Base-by-base conservation (phyloP, 2,888 invertebrate species). In the Dysmachus trigonus region DNA sequence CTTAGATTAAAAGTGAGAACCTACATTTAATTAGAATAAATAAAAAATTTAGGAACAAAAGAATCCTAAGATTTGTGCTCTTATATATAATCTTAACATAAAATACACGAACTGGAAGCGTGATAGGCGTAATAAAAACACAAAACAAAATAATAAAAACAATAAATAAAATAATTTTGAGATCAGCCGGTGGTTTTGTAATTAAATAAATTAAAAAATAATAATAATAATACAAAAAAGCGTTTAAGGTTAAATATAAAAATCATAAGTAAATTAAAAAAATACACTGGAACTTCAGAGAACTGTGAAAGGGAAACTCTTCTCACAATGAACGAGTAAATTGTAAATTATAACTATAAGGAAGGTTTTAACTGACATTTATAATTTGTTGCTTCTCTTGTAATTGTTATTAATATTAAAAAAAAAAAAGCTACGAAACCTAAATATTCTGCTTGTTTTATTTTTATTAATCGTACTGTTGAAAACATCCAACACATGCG, bases 261-360 rank as follows among this genome's bases (percentile, higher is more conserved):
- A 33, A 82, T 73, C 18, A 62, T 62, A 62, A 62, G 62, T 10
- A 62, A 62, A 62, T 18, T 62, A 62, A 62, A 62, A 76, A 74
- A 74, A 77, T 81, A 87, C 77, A 30, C n/a, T 71, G 51, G 35
- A 82, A 62, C 31, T 82, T 33, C 33, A 85, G 77, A 77, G 95
- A 96, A 96, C 96, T 95, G 96, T 96, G 96, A 96, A 96, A 96
- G 96, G 96, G 89, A 95, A 93, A 90, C 90, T 89, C 95, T 94
- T 95, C 95, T 95, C 95, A 95, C 95, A 94, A 87, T 71, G 72
- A 79, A 51, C 79, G 51, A 76, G 76, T 76, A 41, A 35, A 85
- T 71, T 71, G 62, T 62, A 62, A 2, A 62, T 22, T 62, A 62
- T 62, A 62, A 27, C 10, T 27, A 62, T 62, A 62, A 62, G 62